Conservation (phyloP, 2,888 invertebrate species). For the Nemurella pictetii region DNA sequence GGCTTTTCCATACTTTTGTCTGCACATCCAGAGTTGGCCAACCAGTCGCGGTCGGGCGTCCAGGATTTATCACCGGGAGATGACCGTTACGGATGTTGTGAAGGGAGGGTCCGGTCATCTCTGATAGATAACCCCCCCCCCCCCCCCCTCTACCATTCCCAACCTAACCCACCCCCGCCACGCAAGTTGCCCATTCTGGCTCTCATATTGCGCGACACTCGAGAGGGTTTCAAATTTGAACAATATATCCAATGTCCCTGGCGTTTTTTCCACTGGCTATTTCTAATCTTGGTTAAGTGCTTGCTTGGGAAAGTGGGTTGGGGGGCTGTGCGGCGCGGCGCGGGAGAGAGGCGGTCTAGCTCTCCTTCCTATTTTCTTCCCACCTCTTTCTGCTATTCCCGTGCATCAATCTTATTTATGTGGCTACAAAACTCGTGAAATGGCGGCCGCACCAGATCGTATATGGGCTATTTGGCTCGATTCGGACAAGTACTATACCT, state of each 20-base stretch:
- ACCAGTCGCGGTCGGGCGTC: constrained; percentile 38
- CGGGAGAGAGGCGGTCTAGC: constrained; percentile 10
- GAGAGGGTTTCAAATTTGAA: constrained; percentile 36
- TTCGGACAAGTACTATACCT: constrained; percentile 27
- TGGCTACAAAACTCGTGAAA: constrained; percentile 53
- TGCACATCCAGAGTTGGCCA: constrained; percentile 37
- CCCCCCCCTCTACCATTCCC: constrained; percentile 1
- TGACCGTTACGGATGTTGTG: constrained; percentile 38
- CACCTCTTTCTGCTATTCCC: constrained; percentile 31
- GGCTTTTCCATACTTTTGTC: not conserved
- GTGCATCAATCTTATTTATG: constrained; percentile 56
- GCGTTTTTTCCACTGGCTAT: constrained; percentile 37
- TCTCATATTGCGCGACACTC: constrained; percentile 29
- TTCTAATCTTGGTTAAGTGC: constrained; percentile 42
- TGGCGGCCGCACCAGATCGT: constrained; percentile 37
- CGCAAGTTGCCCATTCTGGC: not conserved
- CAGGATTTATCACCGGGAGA: constrained; percentile 40
- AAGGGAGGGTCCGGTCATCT: constrained; percentile 35
- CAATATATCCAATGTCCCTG: constrained; percentile 36
- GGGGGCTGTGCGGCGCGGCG: no score
- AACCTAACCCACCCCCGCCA: constrained; percentile 9
- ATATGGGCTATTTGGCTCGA: constrained; percentile 37
- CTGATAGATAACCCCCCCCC: constrained; percentile 33
- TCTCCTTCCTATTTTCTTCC: constrained; percentile 31
- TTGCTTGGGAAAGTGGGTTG: constrained; percentile 15